Evolutionary conservation across 2,113 vertebrate species (phyloP).

Genomic region (Perca fluviatilis): DNA sequence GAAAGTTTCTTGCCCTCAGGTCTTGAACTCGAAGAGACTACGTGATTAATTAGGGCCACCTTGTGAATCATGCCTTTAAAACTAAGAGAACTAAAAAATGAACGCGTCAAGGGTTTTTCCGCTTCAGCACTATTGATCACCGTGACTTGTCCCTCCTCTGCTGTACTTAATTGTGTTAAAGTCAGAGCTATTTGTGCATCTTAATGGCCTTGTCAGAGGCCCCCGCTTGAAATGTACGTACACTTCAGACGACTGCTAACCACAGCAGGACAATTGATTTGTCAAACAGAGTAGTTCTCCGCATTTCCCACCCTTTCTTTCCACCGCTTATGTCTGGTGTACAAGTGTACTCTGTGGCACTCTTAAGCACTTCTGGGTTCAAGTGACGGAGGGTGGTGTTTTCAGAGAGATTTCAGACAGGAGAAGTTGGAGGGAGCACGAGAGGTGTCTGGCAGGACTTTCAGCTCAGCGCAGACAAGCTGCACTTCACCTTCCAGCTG

Average conservation of each 20-base stretch:
- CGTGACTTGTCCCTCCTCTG: constrained; percentile 30
- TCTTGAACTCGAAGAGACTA: not conserved
- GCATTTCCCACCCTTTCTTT: constrained; percentile 39
- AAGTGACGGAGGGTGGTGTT: constrained; percentile 55
- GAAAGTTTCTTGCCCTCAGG: not conserved
- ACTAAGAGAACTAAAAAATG: constrained; percentile 15
- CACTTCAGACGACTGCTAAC: constrained; percentile 57
- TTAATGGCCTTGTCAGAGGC: constrained; percentile 60
- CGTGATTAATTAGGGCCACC: not conserved
- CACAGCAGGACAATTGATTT: constrained; percentile 66
- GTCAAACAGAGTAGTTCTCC: constrained; percentile 55
- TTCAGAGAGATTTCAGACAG: constrained; percentile 43
- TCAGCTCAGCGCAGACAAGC: constrained; percentile 61
- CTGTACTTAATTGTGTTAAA: constrained; percentile 47
- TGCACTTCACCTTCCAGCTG: constrained; percentile 84
- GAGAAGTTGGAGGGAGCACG: constrained; percentile 19
- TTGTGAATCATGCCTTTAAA: not conserved
- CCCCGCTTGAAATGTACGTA: constrained; percentile 38
- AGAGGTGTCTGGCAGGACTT: constrained; percentile 69
- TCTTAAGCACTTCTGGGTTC: constrained; percentile 55
- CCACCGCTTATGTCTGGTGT: not conserved
- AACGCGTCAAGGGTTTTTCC: constrained; percentile 14
- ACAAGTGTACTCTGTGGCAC: constrained; percentile 61
- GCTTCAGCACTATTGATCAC: constrained; percentile 24
- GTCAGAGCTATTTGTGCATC: constrained; percentile 54